A percentile compares a stretch with the other conserved stretches of the same genome.
Conservation (phyloP, 2,797 vertebrate species). For the Allobates femoralis region DNA sequence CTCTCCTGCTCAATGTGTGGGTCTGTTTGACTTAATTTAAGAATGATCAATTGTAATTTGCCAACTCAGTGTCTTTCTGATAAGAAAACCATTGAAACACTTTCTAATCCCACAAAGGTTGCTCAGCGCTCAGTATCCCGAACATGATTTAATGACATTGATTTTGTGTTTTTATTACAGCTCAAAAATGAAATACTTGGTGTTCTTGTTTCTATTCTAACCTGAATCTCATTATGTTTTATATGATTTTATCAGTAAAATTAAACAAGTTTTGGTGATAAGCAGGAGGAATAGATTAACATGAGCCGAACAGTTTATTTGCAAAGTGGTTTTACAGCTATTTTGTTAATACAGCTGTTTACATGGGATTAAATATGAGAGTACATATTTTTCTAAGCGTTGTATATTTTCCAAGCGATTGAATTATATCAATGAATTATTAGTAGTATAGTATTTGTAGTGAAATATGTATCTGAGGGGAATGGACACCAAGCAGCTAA, state of each 20-base stretch:
- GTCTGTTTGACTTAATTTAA: conserved; percentile 40
- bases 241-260: conserved; percentile 43
- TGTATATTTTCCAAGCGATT: not conserved
- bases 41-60: conserved; percentile 57
- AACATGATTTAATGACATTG: conserved; percentile 55
- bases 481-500: no score
- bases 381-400: not conserved
- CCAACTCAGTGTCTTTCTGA: conserved; percentile 52
- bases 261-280: conserved; percentile 35
- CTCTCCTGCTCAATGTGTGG: conserved; percentile 10
- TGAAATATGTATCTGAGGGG: no score
- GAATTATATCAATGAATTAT: not conserved
- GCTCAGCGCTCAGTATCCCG: conserved; percentile 34
- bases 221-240: conserved; percentile 40
- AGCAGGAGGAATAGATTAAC: conserved; percentile 25
- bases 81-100: conserved; percentile 52
- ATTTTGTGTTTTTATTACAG: conserved; percentile 57
- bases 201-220: conserved; percentile 25
- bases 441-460: no score
- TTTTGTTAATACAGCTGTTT: conserved; percentile 20
- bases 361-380: not conserved
- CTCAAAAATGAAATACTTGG: conserved; percentile 57
- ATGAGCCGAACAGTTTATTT: conserved; percentile 15
- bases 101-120: conserved; percentile 52
- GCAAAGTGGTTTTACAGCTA: not conserved